Conservation (phyloP, 1,140 invertebrate species). For the Ganaspis sp. region DNA sequence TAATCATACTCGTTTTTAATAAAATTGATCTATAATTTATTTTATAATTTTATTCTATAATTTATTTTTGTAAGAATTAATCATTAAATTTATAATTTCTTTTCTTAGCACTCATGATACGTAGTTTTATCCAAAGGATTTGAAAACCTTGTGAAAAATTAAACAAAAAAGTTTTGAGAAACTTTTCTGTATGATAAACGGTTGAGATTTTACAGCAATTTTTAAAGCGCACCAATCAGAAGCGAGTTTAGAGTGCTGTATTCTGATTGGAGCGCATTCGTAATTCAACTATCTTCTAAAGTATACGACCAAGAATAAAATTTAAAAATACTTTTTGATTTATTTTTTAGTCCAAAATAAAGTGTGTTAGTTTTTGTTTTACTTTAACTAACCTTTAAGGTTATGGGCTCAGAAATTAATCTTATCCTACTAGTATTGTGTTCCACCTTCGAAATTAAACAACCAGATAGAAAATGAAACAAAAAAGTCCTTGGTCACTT, state of each 20-base stretch:
- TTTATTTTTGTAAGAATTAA: too few species aligned
- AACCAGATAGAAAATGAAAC: neutral
- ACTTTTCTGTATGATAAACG: neutral
- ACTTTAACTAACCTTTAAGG: too few species aligned
- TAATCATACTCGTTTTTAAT: too few species aligned
- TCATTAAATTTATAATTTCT: too few species aligned
- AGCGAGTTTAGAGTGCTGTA: neutral
- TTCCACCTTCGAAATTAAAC: too few species aligned
- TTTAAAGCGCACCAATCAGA: neutral
- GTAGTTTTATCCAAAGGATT: too few species aligned
- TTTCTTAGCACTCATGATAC: too few species aligned
- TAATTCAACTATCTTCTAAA: neutral
- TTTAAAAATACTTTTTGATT: neutral
- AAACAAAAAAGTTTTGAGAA: neutral
- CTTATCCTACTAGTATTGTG: too few species aligned
- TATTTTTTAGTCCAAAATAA: neutral
- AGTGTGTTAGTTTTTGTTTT: neutral
- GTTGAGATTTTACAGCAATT: neutral
- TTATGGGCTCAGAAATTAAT: too few species aligned
- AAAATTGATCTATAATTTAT: too few species aligned
- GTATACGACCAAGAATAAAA: neutral
- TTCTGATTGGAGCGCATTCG: neutral
- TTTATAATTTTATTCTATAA: too few species aligned
- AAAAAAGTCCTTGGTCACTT: neutral
- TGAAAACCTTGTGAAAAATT: neutral